Base-by-base conservation (phyloP, 2,113 vertebrate genomes). In the Suncus etruscus region DNA sequence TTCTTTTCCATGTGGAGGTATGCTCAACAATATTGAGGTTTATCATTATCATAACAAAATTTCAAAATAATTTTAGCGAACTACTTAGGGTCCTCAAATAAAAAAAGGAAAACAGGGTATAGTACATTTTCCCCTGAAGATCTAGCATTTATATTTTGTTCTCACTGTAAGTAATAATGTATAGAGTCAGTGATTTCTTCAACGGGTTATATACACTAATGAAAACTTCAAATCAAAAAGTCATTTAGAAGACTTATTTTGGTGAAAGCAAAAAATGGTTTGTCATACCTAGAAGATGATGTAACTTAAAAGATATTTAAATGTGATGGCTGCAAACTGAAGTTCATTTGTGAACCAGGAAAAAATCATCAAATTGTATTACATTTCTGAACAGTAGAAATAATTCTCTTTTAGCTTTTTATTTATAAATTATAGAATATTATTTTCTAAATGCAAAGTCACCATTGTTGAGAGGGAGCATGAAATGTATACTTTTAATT, bases 1-100 rank as follows among this genome's bases (percentile, higher is more conserved):
- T 54, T 14, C 1, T 16, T 54, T 54, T 54, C 14, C 54, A 54
- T 54, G 51, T 54, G 51, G 7, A 10, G 54, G 3, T 54, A 54
- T 54, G 14, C 31, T 75, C 58, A 83, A 76, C 20, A 80, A 86
- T 86, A 79, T 80, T 58, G 39, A 93, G 48, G 3, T 83, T 76
- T 79, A 86, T 69, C 81, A 86, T 25, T 86, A 6, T 75, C 68
- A 83, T 51, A 11, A 83, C 20, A 25, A 76, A 24, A 29, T 16
- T 66, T 69, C 31, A 83, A 82, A 91, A 91, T 72, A 94, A 84
- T 84, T 81, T 79, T 50, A 89, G 70, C 47, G 47, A 73, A 88
- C 11, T 82, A 90, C 50, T 50, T 76, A 45, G 11, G 54, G 45
- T n/a, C 27, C 92, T 61, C 86, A 81, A 79, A 79, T 22, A 61